Conservation (phyloP, 37 sponge, comb jelly and placozoan genomes). For the Halichondria panicea region DNA sequence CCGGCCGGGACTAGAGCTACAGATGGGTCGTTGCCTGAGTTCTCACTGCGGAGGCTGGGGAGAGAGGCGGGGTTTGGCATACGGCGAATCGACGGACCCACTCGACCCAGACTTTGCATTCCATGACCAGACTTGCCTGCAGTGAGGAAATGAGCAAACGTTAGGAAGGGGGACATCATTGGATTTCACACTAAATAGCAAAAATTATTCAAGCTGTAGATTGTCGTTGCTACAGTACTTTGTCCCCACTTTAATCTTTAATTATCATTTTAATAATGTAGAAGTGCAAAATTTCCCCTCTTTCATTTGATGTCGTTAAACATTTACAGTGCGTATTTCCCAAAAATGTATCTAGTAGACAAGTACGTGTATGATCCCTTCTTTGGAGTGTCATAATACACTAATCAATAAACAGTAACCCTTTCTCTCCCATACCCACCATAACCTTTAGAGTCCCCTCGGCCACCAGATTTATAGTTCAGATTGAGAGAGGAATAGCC, state of each 20-base stretch:
- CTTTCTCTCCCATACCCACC: too few species aligned
- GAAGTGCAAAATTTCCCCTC: too few species aligned
- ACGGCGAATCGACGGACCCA: constrained; percentile 59
- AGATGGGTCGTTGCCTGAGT: constrained; percentile 88
- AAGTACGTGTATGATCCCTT: too few species aligned
- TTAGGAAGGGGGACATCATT: too few species aligned
- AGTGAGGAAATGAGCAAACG: too few species aligned
- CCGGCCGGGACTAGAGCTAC: constrained; percentile 82
- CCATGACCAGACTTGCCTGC: constrained; percentile 44
- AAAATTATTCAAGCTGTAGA: too few species aligned
- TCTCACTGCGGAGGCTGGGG: constrained; percentile 81
- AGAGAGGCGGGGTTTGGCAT: constrained; percentile 86
- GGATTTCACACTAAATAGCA: not conserved
- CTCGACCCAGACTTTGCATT: constrained; percentile 84
- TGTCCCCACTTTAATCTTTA: not conserved
- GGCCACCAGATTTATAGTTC: not conserved
- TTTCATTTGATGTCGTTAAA: too few species aligned
- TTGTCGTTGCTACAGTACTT: too few species aligned
- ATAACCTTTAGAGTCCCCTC: not conserved
- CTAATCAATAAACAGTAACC: too few species aligned
- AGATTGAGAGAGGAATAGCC: constrained; percentile 41
- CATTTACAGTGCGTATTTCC: too few species aligned
- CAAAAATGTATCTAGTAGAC: too few species aligned
- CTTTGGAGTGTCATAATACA: too few species aligned
- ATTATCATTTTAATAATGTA: not conserved